Evolutionary conservation across 2,888 invertebrate species (phyloP).

Genomic region (Prosapia bicincta): DNA sequence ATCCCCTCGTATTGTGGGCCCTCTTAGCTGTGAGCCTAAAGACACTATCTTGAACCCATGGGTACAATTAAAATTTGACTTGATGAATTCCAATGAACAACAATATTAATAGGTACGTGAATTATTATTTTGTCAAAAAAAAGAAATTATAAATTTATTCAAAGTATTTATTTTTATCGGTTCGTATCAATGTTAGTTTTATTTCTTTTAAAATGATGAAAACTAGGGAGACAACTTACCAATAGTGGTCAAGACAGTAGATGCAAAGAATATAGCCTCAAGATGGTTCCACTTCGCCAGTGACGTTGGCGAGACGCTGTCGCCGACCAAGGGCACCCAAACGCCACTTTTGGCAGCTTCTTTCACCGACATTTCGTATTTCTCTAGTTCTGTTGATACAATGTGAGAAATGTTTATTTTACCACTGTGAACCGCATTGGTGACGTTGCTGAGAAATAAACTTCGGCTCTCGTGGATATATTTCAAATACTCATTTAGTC

Average conservation of each 20-base stretch:
- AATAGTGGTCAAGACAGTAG: slow-evolving; percentile 87
- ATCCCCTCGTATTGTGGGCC: too few relatives aligned
- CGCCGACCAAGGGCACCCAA: slow-evolving; percentile 42
- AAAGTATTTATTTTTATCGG: too few relatives aligned
- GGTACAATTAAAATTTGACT: too few relatives aligned
- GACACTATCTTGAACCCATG: too few relatives aligned
- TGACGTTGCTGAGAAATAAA: slow-evolving; percentile 57
- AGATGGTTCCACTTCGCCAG: slow-evolving; percentile 64
- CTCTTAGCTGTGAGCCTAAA: too few relatives aligned
- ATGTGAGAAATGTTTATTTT: neutral
- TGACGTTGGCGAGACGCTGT: slow-evolving; percentile 42
- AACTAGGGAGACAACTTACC: too few relatives aligned
- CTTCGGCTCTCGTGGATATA: slow-evolving; percentile 52
- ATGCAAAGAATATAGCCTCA: slow-evolving; percentile 85
- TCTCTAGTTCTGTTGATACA: neutral
- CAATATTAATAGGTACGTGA: too few relatives aligned
- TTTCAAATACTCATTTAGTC: slow-evolving; percentile 51
- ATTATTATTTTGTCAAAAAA: too few relatives aligned
- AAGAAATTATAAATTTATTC: too few relatives aligned
- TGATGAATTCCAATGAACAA: too few relatives aligned
- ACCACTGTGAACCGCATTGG: slow-evolving; percentile 43
- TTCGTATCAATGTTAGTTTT: too few relatives aligned
- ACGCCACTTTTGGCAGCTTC: slow-evolving; percentile 69
- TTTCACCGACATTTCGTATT: slow-evolving; percentile 50
- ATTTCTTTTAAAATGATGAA: too few relatives aligned